Evolutionary conservation across 2,113 vertebrate species (phyloP).

Genomic region (Sus scrofa): T2T-Sscrofa CM000815.6:122933001-122933500

Average conservation of each 20-base stretch:
- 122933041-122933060: slow-evolving; percentile 16
- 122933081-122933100: slow-evolving; percentile 91
- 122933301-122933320: not conserved
- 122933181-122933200: slow-evolving; percentile 70
- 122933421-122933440: not conserved
- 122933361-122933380: not conserved
- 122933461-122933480: not conserved
- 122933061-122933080: slow-evolving; percentile 26
- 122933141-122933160: slow-evolving; percentile 63
- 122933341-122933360: not conserved
- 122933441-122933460: not conserved
- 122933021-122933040: not conserved
- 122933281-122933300: not conserved
- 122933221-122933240: slow-evolving; percentile 23
- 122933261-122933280: not conserved
- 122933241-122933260: too few species aligned
- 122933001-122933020: not conserved
- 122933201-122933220: not conserved
- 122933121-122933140: slow-evolving; percentile 98
- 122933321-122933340: not conserved
- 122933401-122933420: not conserved
- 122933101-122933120: slow-evolving; percentile 98
- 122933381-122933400: not conserved
- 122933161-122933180: slow-evolving; percentile 68
- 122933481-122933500: not conserved